phyloP scores from a whole-genome alignment of 2,797 vertebrate genomes.

The Leontocebus nigricollis region DNA sequence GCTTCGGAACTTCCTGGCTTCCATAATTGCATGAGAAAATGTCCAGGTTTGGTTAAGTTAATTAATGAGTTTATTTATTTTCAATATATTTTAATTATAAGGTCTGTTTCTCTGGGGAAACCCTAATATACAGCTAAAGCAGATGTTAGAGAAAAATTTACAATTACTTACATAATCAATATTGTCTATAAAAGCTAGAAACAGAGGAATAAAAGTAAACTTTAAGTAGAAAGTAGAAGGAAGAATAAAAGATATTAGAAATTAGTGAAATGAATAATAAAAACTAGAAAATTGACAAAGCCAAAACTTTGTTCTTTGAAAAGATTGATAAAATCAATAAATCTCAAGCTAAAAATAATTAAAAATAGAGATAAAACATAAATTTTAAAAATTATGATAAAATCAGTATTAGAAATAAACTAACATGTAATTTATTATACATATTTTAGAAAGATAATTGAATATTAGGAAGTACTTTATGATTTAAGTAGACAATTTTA shows the following conservation, averaged over 20 bases:
- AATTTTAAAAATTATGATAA: neutral
- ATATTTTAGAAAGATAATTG: neutral
- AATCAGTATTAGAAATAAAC: neutral
- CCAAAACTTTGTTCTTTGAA: neutral
- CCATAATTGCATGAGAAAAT: neutral
- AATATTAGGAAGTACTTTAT: neutral
- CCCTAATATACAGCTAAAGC: neutral
- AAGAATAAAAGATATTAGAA: neutral
- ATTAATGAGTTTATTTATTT: neutral
- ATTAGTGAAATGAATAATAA: neutral
- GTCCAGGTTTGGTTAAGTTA: neutral
- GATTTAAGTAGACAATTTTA: neutral
- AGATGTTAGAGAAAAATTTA: neutral
- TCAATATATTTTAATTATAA: neutral
- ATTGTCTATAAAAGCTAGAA: neutral
- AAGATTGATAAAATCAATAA: neutral
- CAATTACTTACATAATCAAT: neutral
- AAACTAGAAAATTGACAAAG: neutral
- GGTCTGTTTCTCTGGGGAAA: neutral
- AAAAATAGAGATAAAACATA: neutral
- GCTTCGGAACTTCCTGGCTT: neutral
- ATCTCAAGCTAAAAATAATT: neutral
- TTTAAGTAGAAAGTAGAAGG: neutral
- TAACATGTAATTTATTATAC: neutral
- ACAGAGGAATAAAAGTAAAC: neutral